A percentile compares a stretch with the other conserved stretches of the same genome.
phyloP scores from a whole-genome alignment of 92 coral and sea anemone species.

The Heliopora coerulea region DNA sequence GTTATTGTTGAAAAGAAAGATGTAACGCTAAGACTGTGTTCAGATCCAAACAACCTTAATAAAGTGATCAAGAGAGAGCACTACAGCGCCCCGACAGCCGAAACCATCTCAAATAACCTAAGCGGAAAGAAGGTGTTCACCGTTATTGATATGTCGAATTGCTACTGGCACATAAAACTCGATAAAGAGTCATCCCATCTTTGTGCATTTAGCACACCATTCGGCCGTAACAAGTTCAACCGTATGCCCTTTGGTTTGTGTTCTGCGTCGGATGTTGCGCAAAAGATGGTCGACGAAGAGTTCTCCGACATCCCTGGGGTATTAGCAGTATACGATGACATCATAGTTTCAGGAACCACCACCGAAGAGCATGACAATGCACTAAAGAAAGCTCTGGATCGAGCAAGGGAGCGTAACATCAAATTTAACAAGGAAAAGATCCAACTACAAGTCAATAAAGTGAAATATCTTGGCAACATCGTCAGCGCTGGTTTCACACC shows the following conservation, averaged over 20 bases:
- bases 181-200: constrained; percentile 49
- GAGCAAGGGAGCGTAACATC: constrained; percentile 37
- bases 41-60: too few species aligned
- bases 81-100: constrained; percentile 52
- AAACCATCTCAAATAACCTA: constrained; percentile 46
- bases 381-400: constrained; percentile 17
- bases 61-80: constrained; percentile 49
- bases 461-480: too few species aligned
- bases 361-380: constrained; percentile 35
- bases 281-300: constrained; percentile 43
- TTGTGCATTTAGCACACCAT: constrained; percentile 54
- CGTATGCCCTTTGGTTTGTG: constrained; percentile 54
- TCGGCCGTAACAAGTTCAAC: constrained; percentile 46
- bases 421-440: constrained; percentile 38
- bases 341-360: constrained; percentile 38
- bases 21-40: constrained; percentile 49
- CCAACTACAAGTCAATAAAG: too few species aligned
- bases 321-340: constrained; percentile 46
- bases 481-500: too few species aligned
- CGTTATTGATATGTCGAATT: constrained; percentile 47
- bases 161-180: constrained; percentile 60
- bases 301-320: constrained; percentile 45
- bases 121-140: constrained; percentile 50
- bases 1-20: too few species aligned
- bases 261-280: constrained; percentile 41